A percentile compares a stretch with the other conserved stretches of the same genome.
Evolutionary conservation across 2,113 vertebrate species (phyloP).

Genomic region (Prunella fulvescens): DNA sequence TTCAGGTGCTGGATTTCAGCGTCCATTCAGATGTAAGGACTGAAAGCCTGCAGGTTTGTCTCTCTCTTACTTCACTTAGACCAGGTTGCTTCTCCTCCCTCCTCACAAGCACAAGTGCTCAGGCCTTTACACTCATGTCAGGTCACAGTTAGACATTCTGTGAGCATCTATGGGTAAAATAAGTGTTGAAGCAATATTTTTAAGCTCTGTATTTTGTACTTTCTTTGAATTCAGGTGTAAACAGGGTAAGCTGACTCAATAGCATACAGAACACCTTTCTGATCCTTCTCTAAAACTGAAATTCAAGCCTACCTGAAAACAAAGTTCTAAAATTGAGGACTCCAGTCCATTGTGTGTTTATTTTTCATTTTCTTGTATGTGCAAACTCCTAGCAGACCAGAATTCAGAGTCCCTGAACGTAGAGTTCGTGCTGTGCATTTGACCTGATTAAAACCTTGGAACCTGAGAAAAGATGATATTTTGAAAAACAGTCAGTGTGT

Average conservation of each 20-base stretch:
- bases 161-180: not conserved
- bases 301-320: not conserved
- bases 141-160: not conserved
- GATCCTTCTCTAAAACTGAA: not conserved
- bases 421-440: not conserved
- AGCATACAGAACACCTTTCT: not conserved
- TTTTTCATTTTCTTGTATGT: not conserved
- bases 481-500: not conserved
- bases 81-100: not conserved
- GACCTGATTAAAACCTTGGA: not conserved
- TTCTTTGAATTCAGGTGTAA: not conserved
- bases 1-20: not conserved
- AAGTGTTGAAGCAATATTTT: not conserved
- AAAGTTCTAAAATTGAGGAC: not conserved
- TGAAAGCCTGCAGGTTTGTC: not conserved
- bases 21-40: not conserved
- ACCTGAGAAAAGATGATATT: not conserved
- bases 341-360: not conserved
- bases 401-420: not conserved
- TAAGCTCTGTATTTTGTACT: not conserved
- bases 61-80: not conserved
- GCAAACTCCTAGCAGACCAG: not conserved
- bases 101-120: rapidly evolving
- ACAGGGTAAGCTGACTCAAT: not conserved
- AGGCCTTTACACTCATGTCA: not conserved